A percentile compares a stretch with the other conserved stretches of the same genome.
These are phyloP conservation scores for Elephas maximus DNA, from an alignment of 2,113 vertebrate genomes.

Conservation along the genomic window DNA sequence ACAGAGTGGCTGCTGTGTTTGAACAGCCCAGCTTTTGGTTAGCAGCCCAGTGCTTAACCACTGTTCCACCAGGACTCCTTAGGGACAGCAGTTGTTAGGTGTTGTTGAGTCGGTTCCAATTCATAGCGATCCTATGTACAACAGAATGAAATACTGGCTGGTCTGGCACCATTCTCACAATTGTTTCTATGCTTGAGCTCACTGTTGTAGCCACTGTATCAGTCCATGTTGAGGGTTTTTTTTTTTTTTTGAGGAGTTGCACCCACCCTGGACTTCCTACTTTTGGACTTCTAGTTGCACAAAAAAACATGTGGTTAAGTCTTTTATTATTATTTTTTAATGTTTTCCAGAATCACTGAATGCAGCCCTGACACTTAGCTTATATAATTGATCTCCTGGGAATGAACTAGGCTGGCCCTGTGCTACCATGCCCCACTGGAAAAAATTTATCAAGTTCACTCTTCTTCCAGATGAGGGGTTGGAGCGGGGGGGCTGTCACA, in stretches of 20 bases:
- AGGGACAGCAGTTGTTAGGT: background rate
- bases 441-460: background rate
- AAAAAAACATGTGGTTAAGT: background rate
- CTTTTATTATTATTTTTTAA: background rate
- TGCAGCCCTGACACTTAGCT: background rate
- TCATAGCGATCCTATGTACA: too few species aligned
- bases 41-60: too few species aligned
- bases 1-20: too few species aligned
- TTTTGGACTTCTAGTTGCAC: background rate
- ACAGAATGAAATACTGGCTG: too few species aligned
- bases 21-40: too few species aligned
- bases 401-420: background rate
- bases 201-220: too few species aligned
- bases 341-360: background rate
- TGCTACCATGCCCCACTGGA: background rate
- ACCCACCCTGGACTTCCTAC: background rate
- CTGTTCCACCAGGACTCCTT: background rate
- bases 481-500: too few species aligned
- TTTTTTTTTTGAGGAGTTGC: background rate
- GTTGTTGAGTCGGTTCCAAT: too few species aligned
- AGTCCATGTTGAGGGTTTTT: too few species aligned
- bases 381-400: background rate
- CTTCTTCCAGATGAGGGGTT: background rate
- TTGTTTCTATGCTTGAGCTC: too few species aligned
- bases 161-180: too few species aligned